A percentile compares a stretch with the other conserved stretches of the same genome.
Evolutionary conservation across 2,113 vertebrate species (phyloP).

Genomic region (Dipodomys spectabilis): DNA sequence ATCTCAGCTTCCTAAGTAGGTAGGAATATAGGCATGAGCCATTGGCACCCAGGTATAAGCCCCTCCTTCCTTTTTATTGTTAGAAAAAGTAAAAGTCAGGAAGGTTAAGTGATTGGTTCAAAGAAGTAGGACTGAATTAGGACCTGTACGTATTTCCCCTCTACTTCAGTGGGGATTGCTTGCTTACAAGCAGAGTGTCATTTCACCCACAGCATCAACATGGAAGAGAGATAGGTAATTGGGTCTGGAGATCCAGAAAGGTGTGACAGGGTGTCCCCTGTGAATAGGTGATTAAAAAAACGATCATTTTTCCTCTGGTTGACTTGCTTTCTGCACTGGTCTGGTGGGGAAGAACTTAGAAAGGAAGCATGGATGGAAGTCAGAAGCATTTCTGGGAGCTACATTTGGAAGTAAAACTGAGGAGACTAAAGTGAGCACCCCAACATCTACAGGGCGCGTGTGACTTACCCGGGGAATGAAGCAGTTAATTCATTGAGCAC

Average conservation of each 20-base stretch:
- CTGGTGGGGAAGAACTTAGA: neutral
- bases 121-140: neutral
- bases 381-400: neutral
- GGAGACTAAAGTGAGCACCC: neutral
- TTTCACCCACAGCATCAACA: neutral
- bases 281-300: neutral
- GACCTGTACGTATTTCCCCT: neutral
- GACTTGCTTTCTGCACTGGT: neutral
- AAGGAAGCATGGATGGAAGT: neutral
- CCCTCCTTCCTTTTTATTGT: neutral
- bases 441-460: rapidly evolving
- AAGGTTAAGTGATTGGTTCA: neutral
- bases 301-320: neutral
- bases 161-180: no score
- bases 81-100: neutral
- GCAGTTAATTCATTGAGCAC: neutral
- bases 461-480: neutral
- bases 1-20: no score
- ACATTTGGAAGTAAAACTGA: neutral
- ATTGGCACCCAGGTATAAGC: neutral
- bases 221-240: neutral
- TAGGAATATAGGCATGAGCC: no score
- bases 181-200: rapidly evolving
- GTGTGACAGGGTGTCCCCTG: rapidly evolving
- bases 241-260: neutral